Evolutionary conservation across 2,113 vertebrate species (phyloP).

Genomic region (Aphelocoma coerulescens): DNA sequence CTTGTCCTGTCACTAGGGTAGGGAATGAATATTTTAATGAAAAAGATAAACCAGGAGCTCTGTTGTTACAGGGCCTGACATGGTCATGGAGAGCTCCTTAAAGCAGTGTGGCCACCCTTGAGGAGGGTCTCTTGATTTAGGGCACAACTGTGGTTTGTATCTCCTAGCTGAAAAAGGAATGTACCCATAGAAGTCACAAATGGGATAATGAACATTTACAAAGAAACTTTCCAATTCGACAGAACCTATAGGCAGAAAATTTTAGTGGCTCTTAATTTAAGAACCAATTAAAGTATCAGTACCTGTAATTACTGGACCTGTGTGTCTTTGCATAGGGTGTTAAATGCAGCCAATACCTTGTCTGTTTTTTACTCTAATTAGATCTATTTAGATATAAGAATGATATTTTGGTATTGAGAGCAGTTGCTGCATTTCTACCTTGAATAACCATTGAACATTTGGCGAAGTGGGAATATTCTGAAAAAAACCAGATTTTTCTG

Average conservation of each 20-base stretch:
- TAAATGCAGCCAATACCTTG: neutral
- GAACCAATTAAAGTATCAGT: neutral
- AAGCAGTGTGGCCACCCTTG: neutral
- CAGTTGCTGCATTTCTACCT: neutral
- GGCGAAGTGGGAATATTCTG: neutral
- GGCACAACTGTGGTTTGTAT: neutral
- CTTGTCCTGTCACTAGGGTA: neutral
- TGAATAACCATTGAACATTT: neutral
- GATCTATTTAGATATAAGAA: neutral
- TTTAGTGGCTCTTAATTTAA: neutral
- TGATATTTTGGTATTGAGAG: neutral
- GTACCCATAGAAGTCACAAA: neutral
- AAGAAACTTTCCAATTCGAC: neutral
- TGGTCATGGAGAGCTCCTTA: neutral
- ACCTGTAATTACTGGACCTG: fast-evolving
- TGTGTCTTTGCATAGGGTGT: neutral
- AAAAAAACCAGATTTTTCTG: neutral
- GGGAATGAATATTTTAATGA: neutral
- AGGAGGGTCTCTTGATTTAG: too few species aligned
- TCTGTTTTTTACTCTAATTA: neutral
- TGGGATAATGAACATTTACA: neutral
- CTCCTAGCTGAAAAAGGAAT: neutral
- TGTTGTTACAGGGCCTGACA: neutral
- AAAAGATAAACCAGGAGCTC: neutral
- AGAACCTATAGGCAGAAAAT: neutral